Base-by-base conservation (phyloP, 2,113 vertebrate species). In the Mastomys coucha region DNA sequence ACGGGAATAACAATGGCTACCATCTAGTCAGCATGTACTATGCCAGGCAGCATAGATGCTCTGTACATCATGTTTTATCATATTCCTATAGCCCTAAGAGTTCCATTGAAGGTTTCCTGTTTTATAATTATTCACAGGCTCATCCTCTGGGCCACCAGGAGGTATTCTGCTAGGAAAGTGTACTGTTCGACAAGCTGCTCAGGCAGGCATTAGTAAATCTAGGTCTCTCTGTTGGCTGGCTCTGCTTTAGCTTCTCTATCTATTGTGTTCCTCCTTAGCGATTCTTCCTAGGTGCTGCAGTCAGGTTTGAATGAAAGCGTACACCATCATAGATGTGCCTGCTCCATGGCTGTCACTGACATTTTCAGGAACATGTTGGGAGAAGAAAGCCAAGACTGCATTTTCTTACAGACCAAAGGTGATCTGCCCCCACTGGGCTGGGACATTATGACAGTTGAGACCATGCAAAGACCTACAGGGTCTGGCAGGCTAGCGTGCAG, bases 271-370 rank as follows among this genome's bases (percentile, higher is more conserved):
- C 39, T 36, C 3, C 8, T 11, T 17, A 9, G 3, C 20, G 5
- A 8, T 28, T 65, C 60, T 67, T 6, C 28, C 31, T 13, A 0
- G 42, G 58, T 12, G 24, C 6, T 2, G 6, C 33, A 31, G 36
- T 17, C 17, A 70, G 10, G 19, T 78, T 75, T 45, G 31, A 45
- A 56, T 0, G 56, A 22, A 82, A 0, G 2, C 1, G 0, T 3
- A 1, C 2, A 7, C 5, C 16, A 9, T 28, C 16, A 16, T 56
- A 63, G 11, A 14, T 9, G n/a, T 26, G 49, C 31, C 16, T 49
- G n/a, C 13, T 39, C 13, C 10, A 3, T 36, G 49, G 19, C 56
- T 76, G 49, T 16, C n/a, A 3, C 6, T 28, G 42, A 51, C n/a
- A 81, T 26, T 88, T 89, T 88, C 8, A 53, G 82, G 14, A 28